Conservation (phyloP, 2,888 invertebrate species). For the Icerya purchasi region DNA sequence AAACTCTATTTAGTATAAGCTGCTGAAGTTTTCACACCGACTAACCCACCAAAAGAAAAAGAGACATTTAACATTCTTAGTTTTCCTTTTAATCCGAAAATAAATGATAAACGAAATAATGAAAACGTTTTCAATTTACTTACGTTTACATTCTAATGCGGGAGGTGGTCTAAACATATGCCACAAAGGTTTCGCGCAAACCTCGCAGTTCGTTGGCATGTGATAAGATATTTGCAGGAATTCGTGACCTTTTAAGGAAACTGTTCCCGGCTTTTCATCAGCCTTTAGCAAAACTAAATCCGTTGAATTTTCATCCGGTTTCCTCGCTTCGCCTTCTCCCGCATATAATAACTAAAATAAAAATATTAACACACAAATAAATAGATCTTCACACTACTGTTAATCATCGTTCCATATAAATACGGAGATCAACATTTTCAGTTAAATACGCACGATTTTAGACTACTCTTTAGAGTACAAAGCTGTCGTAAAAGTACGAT, state of each 20-base stretch:
- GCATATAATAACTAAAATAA: slow-evolving; percentile 66
- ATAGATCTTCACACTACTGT: slow-evolving; percentile 1
- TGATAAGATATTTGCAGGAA: slow-evolving; percentile 90
- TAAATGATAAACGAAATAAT: not conserved
- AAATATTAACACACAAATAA: slow-evolving; percentile 1
- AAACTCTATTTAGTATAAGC: too few relatives aligned
- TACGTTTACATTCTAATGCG: slow-evolving; percentile 88
- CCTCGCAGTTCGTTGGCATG: slow-evolving; percentile 95
- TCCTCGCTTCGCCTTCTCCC: slow-evolving; percentile 80
- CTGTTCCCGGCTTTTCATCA: slow-evolving; percentile 35
- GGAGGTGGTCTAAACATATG: slow-evolving; percentile 94
- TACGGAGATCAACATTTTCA: too few relatives aligned
- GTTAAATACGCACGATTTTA: too few relatives aligned
- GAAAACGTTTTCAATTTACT: too few relatives aligned
- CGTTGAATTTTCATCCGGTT: slow-evolving; percentile 35
- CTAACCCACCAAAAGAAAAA: too few relatives aligned
- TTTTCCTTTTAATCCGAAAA: too few relatives aligned
- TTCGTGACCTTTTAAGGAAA: slow-evolving; percentile 80
- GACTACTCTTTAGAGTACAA: too few relatives aligned
- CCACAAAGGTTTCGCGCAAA: slow-evolving; percentile 91
- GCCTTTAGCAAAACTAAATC: slow-evolving; percentile 23
- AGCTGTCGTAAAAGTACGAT: too few relatives aligned
- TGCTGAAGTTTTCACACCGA: too few relatives aligned
- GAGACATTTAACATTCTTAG: too few relatives aligned
- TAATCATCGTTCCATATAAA: too few relatives aligned